Conservation (phyloP, 2,113 vertebrate species). For the Ondatra zibethicus region DNA sequence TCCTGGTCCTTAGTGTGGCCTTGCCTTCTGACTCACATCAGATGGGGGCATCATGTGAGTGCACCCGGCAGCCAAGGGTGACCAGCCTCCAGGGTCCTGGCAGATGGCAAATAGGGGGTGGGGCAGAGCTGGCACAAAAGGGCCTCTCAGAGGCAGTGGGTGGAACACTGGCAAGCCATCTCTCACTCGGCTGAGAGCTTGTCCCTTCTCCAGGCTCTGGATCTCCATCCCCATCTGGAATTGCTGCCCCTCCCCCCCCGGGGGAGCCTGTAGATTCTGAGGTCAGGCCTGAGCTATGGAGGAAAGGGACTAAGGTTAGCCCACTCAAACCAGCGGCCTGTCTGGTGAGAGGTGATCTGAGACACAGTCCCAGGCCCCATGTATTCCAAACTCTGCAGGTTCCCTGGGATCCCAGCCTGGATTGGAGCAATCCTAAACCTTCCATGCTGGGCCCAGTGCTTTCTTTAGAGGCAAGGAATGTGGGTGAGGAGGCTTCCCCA, state of each 20-base stretch:
- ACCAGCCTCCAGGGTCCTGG: slow-evolving; percentile 48
- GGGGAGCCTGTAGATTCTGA: background rate
- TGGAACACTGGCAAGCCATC: background rate
- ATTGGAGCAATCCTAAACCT: no score
- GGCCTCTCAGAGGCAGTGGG: slow-evolving; percentile 17
- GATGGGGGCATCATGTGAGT: slow-evolving; percentile 69
- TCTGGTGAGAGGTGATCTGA: background rate
- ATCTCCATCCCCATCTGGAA: background rate
- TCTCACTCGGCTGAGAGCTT: background rate
- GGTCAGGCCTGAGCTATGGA: background rate
- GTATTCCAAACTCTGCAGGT: background rate
- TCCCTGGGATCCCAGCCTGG: background rate
- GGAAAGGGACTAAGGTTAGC: background rate
- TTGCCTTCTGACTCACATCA: slow-evolving; percentile 72
- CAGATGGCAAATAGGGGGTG: slow-evolving; percentile 68
- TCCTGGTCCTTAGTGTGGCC: background rate
- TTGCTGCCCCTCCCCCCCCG: rapidly evolving
- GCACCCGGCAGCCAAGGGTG: slow-evolving; percentile 5
- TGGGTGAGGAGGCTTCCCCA: background rate
- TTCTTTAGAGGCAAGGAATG: background rate
- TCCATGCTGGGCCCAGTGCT: background rate
- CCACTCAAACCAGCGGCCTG: rapidly evolving
- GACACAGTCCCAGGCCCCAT: background rate
- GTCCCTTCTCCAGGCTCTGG: background rate
- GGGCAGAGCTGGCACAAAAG: slow-evolving; percentile 60